Base-by-base conservation (phyloP, 2,888 invertebrate species). In the Tachystola acroxantha region DNA sequence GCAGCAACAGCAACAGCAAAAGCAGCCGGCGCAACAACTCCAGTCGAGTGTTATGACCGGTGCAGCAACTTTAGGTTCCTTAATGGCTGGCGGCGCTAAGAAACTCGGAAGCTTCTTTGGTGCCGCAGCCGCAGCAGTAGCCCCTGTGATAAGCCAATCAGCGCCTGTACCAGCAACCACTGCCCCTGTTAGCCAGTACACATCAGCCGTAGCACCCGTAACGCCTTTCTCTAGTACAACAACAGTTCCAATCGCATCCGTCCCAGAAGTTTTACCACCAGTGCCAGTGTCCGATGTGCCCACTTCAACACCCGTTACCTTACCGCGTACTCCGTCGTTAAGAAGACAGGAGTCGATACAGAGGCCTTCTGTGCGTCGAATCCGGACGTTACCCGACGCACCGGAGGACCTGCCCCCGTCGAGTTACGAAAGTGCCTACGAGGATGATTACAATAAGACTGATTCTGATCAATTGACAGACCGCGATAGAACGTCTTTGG, bases 381-480 rank as follows among this genome's bases (percentile, higher is more conserved):
- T 65, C 25, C 71, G 85, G 49, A 86, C 85, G 34, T 67, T 86
- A 53, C 86, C 86, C 33, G 86, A 85, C 51, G 86, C 86, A 43
- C 86, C 86, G 31, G 85, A 85, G 44, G 85, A 85, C 44, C 67
- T 77, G 61, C 45, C 58, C 50, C 68, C 73, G 61, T 69, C 72
- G 48, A 75, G 76, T 69, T 82, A 76, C 55, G 85, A 85, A 82
- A 84, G 85, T 85, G 85, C 85, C 85, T 86, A 84, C 70, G 86
- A 86, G 51, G 82, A 85, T 53, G 85, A 86, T 72, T 84, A 82
- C 64, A 55, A 84, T 75, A 84, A 85, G 85, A 84, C 86, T 85
- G 85, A 84, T 67, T 73, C 72, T 55, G 82, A 85, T 72, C 78
- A 78, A 79, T 53, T 61, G 53, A 66, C 65, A 58, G 82, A 84